Evolutionary conservation across 2,113 vertebrate genomes (phyloP), one percentile per base, ranked within the genome.

Genomic region (Cryptoleucopteryx plumbea): DNA sequence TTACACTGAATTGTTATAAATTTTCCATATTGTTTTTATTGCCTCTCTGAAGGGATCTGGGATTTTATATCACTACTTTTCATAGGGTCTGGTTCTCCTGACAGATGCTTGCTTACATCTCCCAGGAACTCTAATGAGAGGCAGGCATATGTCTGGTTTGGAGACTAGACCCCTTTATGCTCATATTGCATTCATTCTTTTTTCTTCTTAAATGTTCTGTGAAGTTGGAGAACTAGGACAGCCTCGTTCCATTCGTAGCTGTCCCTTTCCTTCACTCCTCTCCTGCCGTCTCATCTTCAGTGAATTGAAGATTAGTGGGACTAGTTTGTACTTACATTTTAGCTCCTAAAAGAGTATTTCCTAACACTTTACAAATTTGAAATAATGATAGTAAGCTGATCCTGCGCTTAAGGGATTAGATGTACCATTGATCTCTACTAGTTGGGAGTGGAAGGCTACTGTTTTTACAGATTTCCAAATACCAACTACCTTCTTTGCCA

Each of bases 11-110:
- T 84, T 71, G 93, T 70, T 93, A 58, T 95, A 96, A 91, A 97
- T 95, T 94, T 93, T 82, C 94, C 92, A 16, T 48, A 67, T 93
- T 95, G 92, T 89, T 96, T 97, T 96, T 97, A 97, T 86, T 78
- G 83, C 94, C 74, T 95, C 88, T 95, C 73, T 38, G 84, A 88
- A 87, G 59, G 26, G n/a, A 93, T 90, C 56, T 74, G 91, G 92
- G 78, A 21, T 94, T 96, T 95, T 94, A 87, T 90, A 70, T 89
- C 52, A 29, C 65, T 87, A 0, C 73, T 87, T 90, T 93, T 93
- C 89, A 31, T 2, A 17, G 62, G 65, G 36, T 26, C 88, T 96
- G 82, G 14, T 81, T 88, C 95, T 95, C 61, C 63, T 91, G 89
- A 16, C 95, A 94, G 94, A 68, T 85, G 86, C 74, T 87, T 85